These are phyloP conservation scores for Notodonta ziczac DNA, from an alignment of 2,888 invertebrate genomes.

Conservation along the genomic window DNA sequence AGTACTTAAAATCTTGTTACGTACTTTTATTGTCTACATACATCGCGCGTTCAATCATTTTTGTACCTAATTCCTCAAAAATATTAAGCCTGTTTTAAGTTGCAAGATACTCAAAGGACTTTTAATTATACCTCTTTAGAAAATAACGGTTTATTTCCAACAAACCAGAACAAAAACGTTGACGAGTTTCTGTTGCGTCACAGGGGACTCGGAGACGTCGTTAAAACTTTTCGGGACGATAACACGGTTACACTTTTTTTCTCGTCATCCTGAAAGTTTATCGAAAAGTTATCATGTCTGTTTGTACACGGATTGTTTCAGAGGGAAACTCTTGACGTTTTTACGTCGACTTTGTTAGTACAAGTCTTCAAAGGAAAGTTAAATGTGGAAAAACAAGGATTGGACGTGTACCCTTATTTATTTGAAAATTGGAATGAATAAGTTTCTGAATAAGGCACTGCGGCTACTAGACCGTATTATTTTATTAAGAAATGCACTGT, in stretches of 20 bases:
- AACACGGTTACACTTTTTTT: slow-evolving; percentile 60
- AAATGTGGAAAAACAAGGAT: not conserved
- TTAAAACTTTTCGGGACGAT: slow-evolving; percentile 67
- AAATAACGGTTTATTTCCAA: slow-evolving; percentile 6
- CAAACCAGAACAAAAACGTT: slow-evolving; percentile 13
- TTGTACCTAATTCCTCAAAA: not conserved
- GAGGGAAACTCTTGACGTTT: slow-evolving; percentile 20
- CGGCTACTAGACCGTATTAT: too few species aligned
- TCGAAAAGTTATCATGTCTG: slow-evolving; percentile 52
- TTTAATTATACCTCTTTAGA: not conserved
- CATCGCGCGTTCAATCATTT: not conserved
- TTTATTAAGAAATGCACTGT: too few species aligned
- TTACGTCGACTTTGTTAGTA: slow-evolving; percentile 7
- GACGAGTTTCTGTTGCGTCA: slow-evolving; percentile 35
- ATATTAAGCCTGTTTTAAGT: not conserved
- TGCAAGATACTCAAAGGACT: not conserved
- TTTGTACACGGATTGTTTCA: slow-evolving; percentile 48
- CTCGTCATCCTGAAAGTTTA: slow-evolving; percentile 39
- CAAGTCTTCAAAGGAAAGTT: slow-evolving; percentile 13
- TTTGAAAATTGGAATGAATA: not conserved
- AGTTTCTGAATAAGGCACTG: too few species aligned
- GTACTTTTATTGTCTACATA: too few species aligned
- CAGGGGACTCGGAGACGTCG: slow-evolving; percentile 48
- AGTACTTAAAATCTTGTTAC: too few species aligned
- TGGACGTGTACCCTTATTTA: not conserved